Conservation (phyloP, 2,888 invertebrate genomes). For the Antheraea yamamai region DNA sequence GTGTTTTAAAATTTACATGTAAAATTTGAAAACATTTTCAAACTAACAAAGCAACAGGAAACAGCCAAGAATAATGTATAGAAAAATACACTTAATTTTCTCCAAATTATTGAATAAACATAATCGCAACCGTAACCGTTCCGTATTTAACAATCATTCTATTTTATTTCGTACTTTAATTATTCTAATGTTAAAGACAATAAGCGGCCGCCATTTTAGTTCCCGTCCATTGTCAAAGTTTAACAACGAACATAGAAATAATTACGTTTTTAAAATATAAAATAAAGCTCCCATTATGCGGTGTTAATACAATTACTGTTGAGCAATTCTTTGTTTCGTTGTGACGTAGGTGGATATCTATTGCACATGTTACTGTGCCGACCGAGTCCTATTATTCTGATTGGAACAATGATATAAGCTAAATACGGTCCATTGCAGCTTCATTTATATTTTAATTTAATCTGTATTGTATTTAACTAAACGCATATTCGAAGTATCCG, state of each 20-base stretch:
- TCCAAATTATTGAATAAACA: constrained; percentile 73
- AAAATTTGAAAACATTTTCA: neutral
- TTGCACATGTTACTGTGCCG: neutral
- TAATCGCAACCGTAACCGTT: constrained; percentile 55
- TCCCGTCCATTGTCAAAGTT: constrained; percentile 75
- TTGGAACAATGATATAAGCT: constrained; percentile 14
- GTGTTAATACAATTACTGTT: constrained; percentile 74
- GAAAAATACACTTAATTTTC: constrained; percentile 34
- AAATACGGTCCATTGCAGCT: constrained; percentile 11
- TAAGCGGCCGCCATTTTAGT: constrained; percentile 60
- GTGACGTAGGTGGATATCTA: constrained; percentile 17
- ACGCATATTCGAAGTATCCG: neutral
- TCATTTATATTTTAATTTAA: constrained; percentile 13
- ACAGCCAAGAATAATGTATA: constrained; percentile 22
- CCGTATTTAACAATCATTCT: constrained; percentile 55
- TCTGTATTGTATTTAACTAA: neutral
- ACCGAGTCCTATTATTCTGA: constrained; percentile 21
- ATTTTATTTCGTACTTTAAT: constrained; percentile 62
- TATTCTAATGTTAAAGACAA: constrained; percentile 69
- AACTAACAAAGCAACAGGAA: neutral
- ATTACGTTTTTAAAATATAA: constrained; percentile 71
- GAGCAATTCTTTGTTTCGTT: constrained; percentile 63
- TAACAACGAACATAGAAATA: constrained; percentile 66
- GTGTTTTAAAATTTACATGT: too few relatives aligned
- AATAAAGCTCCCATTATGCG: constrained; percentile 64